Evolutionary conservation across 2,888 invertebrate genomes (phyloP).

Genomic region (Therioaphis trifolii): DNA sequence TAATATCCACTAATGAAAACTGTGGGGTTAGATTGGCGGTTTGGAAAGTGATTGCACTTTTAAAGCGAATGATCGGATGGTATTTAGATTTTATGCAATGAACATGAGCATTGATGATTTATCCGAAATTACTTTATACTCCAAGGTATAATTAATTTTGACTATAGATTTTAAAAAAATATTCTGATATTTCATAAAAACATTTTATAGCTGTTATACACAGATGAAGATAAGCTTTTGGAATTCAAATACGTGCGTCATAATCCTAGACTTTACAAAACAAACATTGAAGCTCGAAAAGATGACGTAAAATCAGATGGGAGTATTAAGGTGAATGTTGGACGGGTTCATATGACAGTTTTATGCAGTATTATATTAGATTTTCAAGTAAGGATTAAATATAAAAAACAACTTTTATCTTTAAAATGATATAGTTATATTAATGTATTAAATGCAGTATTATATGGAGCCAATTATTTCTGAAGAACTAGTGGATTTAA

Average conservation of each 20-base stretch:
- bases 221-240: slow-evolving; percentile 83
- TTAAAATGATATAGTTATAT: not conserved
- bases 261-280: slow-evolving; percentile 73
- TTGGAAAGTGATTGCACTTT: slow-evolving; percentile 82
- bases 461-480: slow-evolving; percentile 73
- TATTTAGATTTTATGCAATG: slow-evolving; percentile 77
- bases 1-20: not conserved
- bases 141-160: slow-evolving; percentile 64
- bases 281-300: slow-evolving; percentile 70
- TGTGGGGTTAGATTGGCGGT: slow-evolving; percentile 69
- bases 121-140: slow-evolving; percentile 79
- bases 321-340: slow-evolving; percentile 77
- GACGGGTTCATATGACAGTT: slow-evolving; percentile 78
- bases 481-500: slow-evolving; percentile 65
- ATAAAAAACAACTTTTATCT: not conserved
- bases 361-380: slow-evolving; percentile 76
- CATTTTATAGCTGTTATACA: slow-evolving; percentile 75
- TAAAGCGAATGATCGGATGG: slow-evolving; percentile 81
- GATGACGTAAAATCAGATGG: slow-evolving; percentile 76
- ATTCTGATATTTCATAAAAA: slow-evolving; percentile 61
- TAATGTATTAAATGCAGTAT: slow-evolving; percentile 69
- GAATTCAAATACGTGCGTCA: slow-evolving; percentile 82
- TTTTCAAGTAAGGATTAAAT: slow-evolving; percentile 75
- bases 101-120: slow-evolving; percentile 79
- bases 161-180: slow-evolving; percentile 11